Base-by-base conservation (phyloP, 2,797 vertebrate genomes). In the Okamejei kenojei region DNA sequence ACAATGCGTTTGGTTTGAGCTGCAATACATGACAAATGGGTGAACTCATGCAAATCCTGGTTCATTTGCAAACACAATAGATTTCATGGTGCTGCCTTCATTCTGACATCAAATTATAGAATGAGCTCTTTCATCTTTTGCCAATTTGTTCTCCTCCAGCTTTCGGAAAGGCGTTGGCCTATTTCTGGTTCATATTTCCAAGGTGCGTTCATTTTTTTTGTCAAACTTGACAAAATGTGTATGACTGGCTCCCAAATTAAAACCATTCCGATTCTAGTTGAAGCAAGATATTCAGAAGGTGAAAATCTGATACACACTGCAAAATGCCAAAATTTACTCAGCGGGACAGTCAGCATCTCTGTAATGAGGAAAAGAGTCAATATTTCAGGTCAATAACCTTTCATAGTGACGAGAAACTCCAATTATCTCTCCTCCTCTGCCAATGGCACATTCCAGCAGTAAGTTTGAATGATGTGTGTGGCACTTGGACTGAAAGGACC, bases 1-100 rank as follows among this genome's bases (percentile, higher is more conserved):
- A 76, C 35, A 74, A 92, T 92, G 38, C 38, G 54, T n/a, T 74
- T 54, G 23, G 71, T 54, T 92, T 92, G 68, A 92, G 15, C 90
- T 92, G 38, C 29, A 58, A 11, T 21, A 58, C 26, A 58, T 92
- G 71, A 92, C 3, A 92, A 92, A 90, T 71, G 35, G 65, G 86
- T 90, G 86, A 90, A 90, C 45, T 76, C 90, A 58, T 92, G 90
- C 45, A 58, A 58, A 29, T 84, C 81, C 15, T 58, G 21, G 61
- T 17, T 88, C n/a, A 68, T 76, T 92, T 92, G 71, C 90, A 74
- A 92, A 76, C 38, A 92, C 38, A 92, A 74, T 10, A 73, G 90
- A 32, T 45, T 63, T 54, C 23, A 76, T 76, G 71, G 17, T n/a
- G 21, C 23, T 71, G 10, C 17, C 35, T 74, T 74, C 38, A 45